Percentiles rank a stretch among this genome's conserved stretches.
phyloP scores from a whole-genome alignment of 2,888 invertebrate genomes.

The Caenorhabditis virilis region DNA sequence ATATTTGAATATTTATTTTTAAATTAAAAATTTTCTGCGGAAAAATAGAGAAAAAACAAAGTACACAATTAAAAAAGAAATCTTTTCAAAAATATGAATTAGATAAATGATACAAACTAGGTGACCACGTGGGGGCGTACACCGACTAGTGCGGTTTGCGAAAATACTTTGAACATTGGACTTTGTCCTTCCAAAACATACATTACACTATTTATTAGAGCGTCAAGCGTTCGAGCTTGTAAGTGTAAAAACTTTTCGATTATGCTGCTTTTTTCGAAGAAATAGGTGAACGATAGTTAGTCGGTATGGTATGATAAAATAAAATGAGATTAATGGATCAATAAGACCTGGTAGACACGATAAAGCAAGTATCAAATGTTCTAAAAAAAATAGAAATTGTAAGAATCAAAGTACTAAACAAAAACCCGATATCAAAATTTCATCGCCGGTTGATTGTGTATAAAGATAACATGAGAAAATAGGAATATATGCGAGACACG shows the following conservation, averaged over 20 bases:
- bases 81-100: no score
- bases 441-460: conserved; percentile 15
- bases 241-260: no score
- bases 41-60: no score
- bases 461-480: conserved; percentile 20
- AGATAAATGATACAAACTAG: background rate
- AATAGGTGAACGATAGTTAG: conserved; percentile 18
- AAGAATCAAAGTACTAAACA: background rate
- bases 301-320: conserved; percentile 34
- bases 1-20: no score
- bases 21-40: no score
- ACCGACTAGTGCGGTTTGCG: background rate
- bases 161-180: background rate
- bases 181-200: no score
- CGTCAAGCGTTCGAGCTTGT: no score
- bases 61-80: no score
- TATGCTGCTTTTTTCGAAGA: background rate
- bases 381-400: background rate
- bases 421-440: conserved; percentile 12
- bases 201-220: no score
- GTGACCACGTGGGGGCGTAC: background rate
- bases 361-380: conserved; percentile 18
- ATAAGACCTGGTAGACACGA: conserved; percentile 23
- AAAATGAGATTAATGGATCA: conserved; percentile 34
- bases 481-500: conserved; percentile 13